A percentile compares a stretch with the other conserved stretches of the same genome.
Conservation (phyloP, 2,113 vertebrate genomes). For the Carassius carassius region DNA sequence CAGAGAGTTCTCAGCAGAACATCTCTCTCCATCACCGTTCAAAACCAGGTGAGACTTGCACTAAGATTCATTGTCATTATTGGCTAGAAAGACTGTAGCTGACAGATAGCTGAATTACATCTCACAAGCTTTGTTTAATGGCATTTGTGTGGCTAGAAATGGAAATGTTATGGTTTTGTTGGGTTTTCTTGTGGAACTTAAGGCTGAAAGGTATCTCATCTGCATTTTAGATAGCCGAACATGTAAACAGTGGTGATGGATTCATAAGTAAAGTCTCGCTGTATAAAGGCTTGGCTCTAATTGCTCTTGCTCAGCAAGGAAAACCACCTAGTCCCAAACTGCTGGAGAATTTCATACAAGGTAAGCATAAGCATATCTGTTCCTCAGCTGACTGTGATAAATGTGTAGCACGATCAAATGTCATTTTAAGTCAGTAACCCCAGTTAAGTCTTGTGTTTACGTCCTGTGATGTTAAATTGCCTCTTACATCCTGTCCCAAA, state of each 20-base stretch:
- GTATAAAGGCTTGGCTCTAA: constrained; percentile 76
- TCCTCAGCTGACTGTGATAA: constrained; percentile 40
- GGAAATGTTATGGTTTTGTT: background rate
- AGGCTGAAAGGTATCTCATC: constrained; percentile 19
- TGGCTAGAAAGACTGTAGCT: background rate
- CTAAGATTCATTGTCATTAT: background rate
- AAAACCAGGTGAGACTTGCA: constrained; percentile 71
- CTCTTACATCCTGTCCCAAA: constrained; percentile 4
- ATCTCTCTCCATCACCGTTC: constrained; percentile 65
- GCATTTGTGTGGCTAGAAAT: background rate
- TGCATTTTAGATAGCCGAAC: constrained; percentile 73
- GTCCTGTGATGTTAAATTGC: constrained; percentile 11
- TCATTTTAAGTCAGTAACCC: constrained; percentile 42
- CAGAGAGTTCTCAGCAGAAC: constrained; percentile 74
- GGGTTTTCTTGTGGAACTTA: background rate
- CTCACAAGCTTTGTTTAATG: background rate
- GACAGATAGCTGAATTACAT: background rate
- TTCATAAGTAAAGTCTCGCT: constrained; percentile 75
- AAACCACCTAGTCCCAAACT: constrained; percentile 77
- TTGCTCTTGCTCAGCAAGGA: constrained; percentile 79
- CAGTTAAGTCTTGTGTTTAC: constrained; percentile 21
- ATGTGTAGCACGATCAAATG: constrained; percentile 61
- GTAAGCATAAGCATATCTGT: constrained; percentile 56
- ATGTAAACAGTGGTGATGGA: constrained; percentile 69
- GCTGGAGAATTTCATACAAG: constrained; percentile 76